phyloP scores from a whole-genome alignment of 1,140 invertebrate genomes.

The Brachionus manjavacas region DNA sequence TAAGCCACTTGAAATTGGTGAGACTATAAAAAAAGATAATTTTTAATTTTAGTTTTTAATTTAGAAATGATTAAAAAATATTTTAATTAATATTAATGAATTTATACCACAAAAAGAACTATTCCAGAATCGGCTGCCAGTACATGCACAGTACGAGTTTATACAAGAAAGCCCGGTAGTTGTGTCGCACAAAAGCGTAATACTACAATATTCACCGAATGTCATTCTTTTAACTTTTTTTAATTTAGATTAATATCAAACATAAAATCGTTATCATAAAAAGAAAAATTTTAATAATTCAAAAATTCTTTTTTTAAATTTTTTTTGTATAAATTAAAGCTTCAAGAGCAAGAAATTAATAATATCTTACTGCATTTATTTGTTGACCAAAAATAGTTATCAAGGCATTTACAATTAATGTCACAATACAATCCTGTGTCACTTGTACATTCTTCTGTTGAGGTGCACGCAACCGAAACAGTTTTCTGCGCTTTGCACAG shows the following conservation, averaged over 20 bases:
- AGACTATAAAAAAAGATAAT: background rate
- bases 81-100: background rate
- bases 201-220: background rate
- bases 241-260: too few species aligned
- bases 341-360: background rate
- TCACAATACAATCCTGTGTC: background rate
- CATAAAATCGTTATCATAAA: too few species aligned
- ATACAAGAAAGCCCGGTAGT: background rate
- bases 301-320: too few species aligned
- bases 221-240: background rate
- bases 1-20: background rate
- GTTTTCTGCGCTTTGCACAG: background rate
- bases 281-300: too few species aligned
- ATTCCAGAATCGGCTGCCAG: background rate
- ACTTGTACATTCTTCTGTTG: background rate
- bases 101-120: background rate
- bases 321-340: too few species aligned
- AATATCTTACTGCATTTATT: background rate
- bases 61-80: too few species aligned
- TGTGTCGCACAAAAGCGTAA: background rate
- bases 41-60: too few species aligned
- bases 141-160: background rate
- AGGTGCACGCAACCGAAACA: background rate
- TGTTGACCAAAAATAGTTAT: slow-evolving; percentile 9
- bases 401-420: background rate